These are phyloP conservation scores for Alsophila aescularia DNA, from an alignment of 2,888 invertebrate species.

Conservation along the genomic window DNA sequence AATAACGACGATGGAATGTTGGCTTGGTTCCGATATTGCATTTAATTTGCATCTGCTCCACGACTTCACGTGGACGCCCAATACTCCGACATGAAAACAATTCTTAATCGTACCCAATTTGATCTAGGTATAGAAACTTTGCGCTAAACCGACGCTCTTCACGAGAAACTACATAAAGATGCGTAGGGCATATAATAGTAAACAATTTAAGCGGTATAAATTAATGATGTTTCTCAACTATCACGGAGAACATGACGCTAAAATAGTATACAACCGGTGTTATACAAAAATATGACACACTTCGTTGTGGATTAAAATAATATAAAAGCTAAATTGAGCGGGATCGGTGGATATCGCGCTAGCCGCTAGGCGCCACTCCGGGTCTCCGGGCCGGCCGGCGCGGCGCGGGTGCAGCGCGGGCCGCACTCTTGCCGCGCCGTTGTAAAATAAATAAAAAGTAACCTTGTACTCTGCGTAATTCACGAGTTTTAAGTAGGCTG, in stretches of 20 bases:
- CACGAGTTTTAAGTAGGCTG: conserved; percentile 43
- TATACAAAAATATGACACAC: conserved; percentile 68
- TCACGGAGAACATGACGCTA: conserved; percentile 40
- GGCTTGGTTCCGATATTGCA: conserved; percentile 13
- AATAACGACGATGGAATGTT: not conserved
- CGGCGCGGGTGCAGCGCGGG: conserved; percentile 21
- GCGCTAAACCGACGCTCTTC: not conserved
- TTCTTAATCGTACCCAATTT: not conserved
- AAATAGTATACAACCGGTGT: conserved; percentile 54
- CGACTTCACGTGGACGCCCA: not conserved
- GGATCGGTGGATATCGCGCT: conserved; percentile 38
- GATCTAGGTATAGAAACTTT: not conserved
- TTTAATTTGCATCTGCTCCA: conserved; percentile 2
- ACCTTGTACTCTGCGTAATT: conserved; percentile 50
- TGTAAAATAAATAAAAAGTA: conserved; percentile 36
- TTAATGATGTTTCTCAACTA: conserved; percentile 39
- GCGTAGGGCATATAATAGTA: not conserved
- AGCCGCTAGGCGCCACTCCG: conserved; percentile 32
- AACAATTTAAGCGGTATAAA: conserved; percentile 10
- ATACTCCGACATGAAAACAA: not conserved
- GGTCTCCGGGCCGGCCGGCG: conserved; percentile 26
- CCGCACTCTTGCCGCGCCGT: conserved; percentile 14
- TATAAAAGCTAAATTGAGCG: conserved; percentile 63
- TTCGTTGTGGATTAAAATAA: conserved; percentile 71
- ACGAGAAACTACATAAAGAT: not conserved